Base-by-base conservation (phyloP, 2,113 vertebrate species). In the Apodemus sylvaticus region DNA sequence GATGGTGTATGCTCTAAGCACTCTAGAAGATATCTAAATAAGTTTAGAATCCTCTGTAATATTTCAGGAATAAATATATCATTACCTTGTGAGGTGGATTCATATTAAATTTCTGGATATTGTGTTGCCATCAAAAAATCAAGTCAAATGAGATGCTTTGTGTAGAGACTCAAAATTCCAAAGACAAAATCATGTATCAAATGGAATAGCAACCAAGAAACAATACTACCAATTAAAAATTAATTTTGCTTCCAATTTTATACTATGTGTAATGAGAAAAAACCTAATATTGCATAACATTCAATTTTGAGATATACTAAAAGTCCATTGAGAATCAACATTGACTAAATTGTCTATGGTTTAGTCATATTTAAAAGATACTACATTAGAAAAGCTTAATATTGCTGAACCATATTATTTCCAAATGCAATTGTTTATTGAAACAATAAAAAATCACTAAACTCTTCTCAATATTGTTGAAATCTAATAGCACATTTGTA, bases 161-260 rank as follows among this genome's bases (percentile, higher is more conserved):
- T 16, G 7, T 36, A 39, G 13, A 7, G 79, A 2, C 7, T 77
- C 60, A 78, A 24, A 91, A 39, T 74, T 70, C 78, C 39, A 36
- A 19, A 51, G 17, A n/a, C 36, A 12, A 95, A 68, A 71, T 7
- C n/a, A 48, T 36, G 93, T 60, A 39, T 20, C 10, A 3, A 83
- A 73, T 51, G 34, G 60, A 36, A 73, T 48, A 70, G 90, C 7
- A 51, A 73, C 36, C 93, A 71, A 94, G 5, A 34, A 34, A n/a
- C 60, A 34, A 7, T 70, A 70, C 6, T 70, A n/a, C 7, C 16
- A 94, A 79, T n/a, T 62, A 73, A 74, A 89, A 87, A 4, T 36
- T 91, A 73, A 82, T 34, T 77, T 81, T 92, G 19, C 68, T 83
- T 87, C 7, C 92, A 90, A 94, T 45, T 60, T 78, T 29, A 88